These are phyloP conservation scores for Eucidaris tribuloides DNA, from an alignment of 35 echinoderm and acorn worm genomes.

Conservation along the genomic window DNA sequence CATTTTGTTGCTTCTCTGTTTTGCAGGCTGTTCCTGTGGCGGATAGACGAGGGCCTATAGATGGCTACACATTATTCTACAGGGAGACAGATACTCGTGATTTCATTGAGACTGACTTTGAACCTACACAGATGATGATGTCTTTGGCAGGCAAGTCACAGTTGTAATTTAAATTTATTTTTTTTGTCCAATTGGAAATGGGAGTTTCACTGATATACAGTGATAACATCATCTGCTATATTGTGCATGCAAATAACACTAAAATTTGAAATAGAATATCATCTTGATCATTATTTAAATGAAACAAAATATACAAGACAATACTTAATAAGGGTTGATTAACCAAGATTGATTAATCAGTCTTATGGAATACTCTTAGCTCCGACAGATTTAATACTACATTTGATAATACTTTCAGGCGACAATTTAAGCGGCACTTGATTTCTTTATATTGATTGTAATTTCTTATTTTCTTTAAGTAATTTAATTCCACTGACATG, in stretches of 20 bases:
- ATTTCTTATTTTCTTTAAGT: too few relatives aligned
- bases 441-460: too few relatives aligned
- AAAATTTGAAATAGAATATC: not conserved
- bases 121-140: not conserved
- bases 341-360: too few relatives aligned
- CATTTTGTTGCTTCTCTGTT: not conserved
- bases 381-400: too few relatives aligned
- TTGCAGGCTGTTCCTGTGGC: conserved; percentile 26
- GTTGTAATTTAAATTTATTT: not conserved
- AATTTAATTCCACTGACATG: too few relatives aligned
- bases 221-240: not conserved
- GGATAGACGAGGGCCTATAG: conserved; percentile 45
- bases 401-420: too few relatives aligned
- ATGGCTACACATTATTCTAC: conserved; percentile 54
- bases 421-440: too few relatives aligned
- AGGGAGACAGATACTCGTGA: not conserved
- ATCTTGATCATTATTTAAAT: too few relatives aligned
- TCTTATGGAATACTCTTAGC: too few relatives aligned
- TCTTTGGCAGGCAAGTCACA: not conserved
- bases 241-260: not conserved
- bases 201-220: not conserved
- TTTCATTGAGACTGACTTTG: not conserved
- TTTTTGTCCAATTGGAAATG: not conserved
- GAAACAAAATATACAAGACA: too few relatives aligned
- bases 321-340: too few relatives aligned